Percentiles rank a stretch among this genome's conserved stretches.
These are phyloP conservation scores for Seira sanloemensis DNA, from an alignment of 2,888 invertebrate species.

Conservation along the genomic window DNA sequence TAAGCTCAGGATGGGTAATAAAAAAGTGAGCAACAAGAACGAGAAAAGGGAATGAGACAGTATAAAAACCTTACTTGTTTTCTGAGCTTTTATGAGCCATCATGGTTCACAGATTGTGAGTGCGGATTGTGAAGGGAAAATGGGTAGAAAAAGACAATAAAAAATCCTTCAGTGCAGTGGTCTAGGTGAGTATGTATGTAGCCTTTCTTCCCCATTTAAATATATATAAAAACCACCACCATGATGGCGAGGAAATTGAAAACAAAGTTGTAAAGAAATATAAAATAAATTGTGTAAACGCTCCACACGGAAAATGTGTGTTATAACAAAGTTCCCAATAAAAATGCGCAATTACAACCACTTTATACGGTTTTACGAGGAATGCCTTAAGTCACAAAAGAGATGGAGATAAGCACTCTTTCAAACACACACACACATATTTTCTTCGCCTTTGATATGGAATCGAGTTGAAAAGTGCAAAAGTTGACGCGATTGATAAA, in stretches of 20 bases:
- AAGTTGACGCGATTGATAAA: conserved; percentile 53
- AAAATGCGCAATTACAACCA: conserved; percentile 19
- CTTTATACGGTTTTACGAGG: not conserved
- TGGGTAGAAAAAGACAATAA: conserved; percentile 39
- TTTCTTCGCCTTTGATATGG: not conserved
- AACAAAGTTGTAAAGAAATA: not conserved
- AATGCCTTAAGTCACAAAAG: not conserved
- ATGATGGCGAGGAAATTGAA: not conserved
- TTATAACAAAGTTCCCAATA: not conserved
- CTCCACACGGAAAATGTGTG: no score
- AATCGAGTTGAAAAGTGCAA: conserved; percentile 39
- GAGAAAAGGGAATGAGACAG: not conserved
- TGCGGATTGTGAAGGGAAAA: conserved; percentile 32
- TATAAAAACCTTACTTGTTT: conserved; percentile 26
- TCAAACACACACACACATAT: not conserved
- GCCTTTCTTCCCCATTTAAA: conserved; percentile 23
- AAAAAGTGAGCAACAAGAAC: conserved; percentile 42
- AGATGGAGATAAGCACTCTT: not conserved
- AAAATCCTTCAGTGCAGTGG: conserved; percentile 18
- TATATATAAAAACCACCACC: conserved; percentile 13
- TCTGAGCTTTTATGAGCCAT: conserved; percentile 54
- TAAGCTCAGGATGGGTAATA: conserved; percentile 18
- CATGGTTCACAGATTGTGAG: conserved; percentile 52
- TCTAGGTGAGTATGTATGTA: conserved; percentile 1
- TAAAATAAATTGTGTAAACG: not conserved